These are phyloP conservation scores for Molossus alvarezi DNA, from an alignment of 2,797 vertebrate genomes.

Conservation along the genomic window DNA sequence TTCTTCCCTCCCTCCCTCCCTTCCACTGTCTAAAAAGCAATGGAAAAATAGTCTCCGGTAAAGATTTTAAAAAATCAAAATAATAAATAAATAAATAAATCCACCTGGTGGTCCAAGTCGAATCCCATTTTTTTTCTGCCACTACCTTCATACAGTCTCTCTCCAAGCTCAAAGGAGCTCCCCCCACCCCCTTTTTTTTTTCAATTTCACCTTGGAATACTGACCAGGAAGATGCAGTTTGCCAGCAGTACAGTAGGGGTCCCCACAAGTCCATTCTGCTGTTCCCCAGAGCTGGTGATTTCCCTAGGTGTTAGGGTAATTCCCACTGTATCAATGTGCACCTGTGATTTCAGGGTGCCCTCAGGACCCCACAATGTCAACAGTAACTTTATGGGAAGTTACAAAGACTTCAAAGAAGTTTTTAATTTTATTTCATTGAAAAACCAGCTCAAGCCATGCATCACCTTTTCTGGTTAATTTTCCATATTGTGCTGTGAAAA, in stretches of 20 bases:
- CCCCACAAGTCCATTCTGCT: neutral
- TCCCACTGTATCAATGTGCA: neutral
- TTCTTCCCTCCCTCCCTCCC: too few species aligned
- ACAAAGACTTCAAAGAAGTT: constrained; percentile 50
- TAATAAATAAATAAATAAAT: neutral
- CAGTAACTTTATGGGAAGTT: neutral
- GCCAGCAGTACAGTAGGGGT: constrained; percentile 59
- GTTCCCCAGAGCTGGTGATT: neutral
- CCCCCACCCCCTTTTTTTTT: neutral
- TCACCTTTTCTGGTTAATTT: constrained; percentile 36
- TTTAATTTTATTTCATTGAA: constrained; percentile 39
- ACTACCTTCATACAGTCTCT: neutral
- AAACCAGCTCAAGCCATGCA: neutral
- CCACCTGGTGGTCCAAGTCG: neutral
- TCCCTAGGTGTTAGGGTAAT: neutral
- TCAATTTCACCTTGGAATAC: neutral
- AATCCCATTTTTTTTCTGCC: neutral
- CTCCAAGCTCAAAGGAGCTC: too few species aligned
- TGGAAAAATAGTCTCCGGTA: too few species aligned
- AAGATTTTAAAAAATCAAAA: too few species aligned
- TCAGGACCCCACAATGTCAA: neutral
- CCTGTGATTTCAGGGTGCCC: neutral
- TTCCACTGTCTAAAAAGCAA: too few species aligned
- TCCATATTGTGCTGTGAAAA: constrained; percentile 49
- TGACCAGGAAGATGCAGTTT: constrained; percentile 33